phyloP scores from a whole-genome alignment of 2,113 vertebrate genomes.

The Haplochromis burtoni region DNA sequence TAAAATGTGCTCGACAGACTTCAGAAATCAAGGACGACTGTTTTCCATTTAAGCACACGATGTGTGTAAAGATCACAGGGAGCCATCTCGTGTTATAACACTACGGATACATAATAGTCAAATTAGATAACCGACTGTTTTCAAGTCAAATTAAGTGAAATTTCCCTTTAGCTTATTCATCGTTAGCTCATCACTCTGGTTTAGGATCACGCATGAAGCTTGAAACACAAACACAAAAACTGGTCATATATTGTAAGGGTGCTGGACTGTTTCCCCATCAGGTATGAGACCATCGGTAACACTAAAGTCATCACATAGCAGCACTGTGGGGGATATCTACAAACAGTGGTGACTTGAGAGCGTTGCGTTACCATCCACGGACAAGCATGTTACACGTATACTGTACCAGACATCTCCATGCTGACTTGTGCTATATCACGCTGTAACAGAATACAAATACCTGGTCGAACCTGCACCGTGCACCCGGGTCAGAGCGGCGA shows the following conservation, averaged over 20 bases:
- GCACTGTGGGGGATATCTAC: slow-evolving; percentile 49
- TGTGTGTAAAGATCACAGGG: background rate
- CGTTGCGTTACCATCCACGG: background rate
- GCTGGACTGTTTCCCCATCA: slow-evolving; percentile 3
- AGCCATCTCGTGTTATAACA: background rate
- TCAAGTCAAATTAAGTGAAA: background rate
- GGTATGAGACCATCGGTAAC: slow-evolving; percentile 1
- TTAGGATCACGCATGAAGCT: slow-evolving; percentile 8
- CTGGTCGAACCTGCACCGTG: background rate
- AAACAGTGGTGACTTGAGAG: background rate
- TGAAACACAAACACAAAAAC: slow-evolving; percentile 46
- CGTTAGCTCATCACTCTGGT: background rate
- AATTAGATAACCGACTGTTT: background rate
- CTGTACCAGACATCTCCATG: background rate
- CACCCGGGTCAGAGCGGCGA: background rate
- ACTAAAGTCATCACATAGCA: slow-evolving; percentile 16
- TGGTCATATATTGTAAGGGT: background rate
- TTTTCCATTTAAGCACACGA: background rate
- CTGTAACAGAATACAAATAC: background rate
- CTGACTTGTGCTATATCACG: slow-evolving; percentile 9
- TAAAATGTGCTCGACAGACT: background rate
- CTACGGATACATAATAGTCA: background rate
- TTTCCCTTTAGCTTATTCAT: slow-evolving; percentile 15
- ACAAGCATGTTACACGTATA: background rate
- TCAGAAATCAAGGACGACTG: background rate